Base-by-base conservation (phyloP, 2,888 invertebrate species). In the Seira ritae region DNA sequence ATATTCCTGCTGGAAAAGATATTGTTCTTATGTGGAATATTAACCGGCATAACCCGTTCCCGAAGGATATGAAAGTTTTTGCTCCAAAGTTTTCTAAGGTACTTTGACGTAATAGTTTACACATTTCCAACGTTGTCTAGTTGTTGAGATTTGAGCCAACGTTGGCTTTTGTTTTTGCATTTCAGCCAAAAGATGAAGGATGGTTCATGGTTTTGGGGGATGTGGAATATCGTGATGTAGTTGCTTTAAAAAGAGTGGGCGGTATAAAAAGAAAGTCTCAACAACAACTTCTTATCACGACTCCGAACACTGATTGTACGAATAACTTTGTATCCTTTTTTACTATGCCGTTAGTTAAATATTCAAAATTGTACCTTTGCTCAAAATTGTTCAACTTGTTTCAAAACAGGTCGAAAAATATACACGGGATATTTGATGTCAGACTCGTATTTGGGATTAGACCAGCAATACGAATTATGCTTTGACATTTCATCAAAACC, bases 191-290 rank as follows among this genome's bases (percentile, higher is more conserved):
- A 92, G 96, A 96, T 90, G 98, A 98, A 90, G 96, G 97, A 78
- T 99, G 99, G 99, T 95, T 98, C 91, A 90, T 98, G 0, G 93
- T 97, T 0, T 92, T 99, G 8, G 98, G 98, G 1, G 93, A 94
- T 23, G 91, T 94, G 22, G 93, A 94, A 74, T 92, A 92, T 0
- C 92, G 93, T 23, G 96, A 97, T 89, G 92, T 98, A 46, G 91
- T 95, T 85, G 97, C 97, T 0, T 91, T 98, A 90, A 97, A 97
- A 90, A 92, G 98, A 71, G 92, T 95, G 0, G 91, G 92, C 0
- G 91, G 91, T 19, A 88, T 94, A 4, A 92, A 79, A 72, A 80
- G 83, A 46, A 84, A 85, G 20, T 67, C 81, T 12, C 86, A 85
- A 20, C 87, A 87, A 62, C 88, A 89, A 66, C 19, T 89, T 0